phyloP scores from a whole-genome alignment of 2,113 vertebrate species.

The Cacatua alba region DNA sequence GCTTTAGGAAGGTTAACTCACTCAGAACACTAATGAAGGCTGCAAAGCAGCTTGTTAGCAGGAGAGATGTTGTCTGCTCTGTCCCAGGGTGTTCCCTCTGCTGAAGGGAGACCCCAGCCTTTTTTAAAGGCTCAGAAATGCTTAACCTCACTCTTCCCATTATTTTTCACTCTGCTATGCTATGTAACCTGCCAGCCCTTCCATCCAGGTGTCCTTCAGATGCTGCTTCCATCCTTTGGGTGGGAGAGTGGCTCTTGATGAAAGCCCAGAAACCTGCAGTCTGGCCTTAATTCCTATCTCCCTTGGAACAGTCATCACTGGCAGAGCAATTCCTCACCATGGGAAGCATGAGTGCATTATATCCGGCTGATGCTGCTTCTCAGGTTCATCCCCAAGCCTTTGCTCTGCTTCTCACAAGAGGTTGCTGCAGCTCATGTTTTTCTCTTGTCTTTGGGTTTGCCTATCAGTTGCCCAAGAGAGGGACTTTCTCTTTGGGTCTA shows the following conservation, averaged over 20 bases:
- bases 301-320: not conserved
- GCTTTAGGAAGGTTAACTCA: not conserved
- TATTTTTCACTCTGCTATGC: not conserved
- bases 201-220: not conserved
- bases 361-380: not conserved
- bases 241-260: not conserved
- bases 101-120: not conserved
- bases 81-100: not conserved
- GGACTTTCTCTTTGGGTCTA: not conserved
- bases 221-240: not conserved
- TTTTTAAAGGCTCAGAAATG: not conserved
- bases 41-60: not conserved
- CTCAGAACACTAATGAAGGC: not conserved
- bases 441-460: not conserved
- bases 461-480: not conserved
- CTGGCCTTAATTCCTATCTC: not conserved
- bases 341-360: rapidly evolving
- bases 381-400: not conserved
- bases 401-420: not conserved
- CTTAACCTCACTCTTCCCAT: not conserved
- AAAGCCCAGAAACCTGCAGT: not conserved
- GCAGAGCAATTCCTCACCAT: not conserved
- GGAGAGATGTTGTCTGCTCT: not conserved
- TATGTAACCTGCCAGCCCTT: not conserved
- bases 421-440: not conserved